Conservation (phyloP, 92 coral and sea anemone genomes). For the Ricordea florida region DNA sequence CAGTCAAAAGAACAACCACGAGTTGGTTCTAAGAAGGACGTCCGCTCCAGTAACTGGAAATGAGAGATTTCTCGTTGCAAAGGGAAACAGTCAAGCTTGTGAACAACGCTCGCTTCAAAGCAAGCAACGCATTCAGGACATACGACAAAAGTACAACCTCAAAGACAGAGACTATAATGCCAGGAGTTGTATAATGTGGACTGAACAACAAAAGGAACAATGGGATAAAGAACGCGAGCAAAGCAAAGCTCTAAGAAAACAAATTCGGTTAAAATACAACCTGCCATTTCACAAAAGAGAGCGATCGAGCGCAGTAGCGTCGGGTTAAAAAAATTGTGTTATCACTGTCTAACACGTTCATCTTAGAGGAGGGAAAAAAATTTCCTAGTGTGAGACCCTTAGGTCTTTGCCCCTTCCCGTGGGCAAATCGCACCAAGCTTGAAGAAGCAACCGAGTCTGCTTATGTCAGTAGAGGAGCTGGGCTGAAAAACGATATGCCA, state of each 20-base stretch:
- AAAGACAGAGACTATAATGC: conserved; percentile 26
- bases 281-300: neutral
- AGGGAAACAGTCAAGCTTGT: conserved; percentile 16
- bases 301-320: neutral
- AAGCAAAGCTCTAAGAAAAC: conserved; percentile 13
- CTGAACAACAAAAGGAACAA: neutral
- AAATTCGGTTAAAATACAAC: conserved; percentile 38
- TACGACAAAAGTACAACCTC: conserved; percentile 10
- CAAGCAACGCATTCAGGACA: conserved; percentile 19
- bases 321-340: neutral
- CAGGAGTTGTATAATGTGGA: conserved; percentile 8
- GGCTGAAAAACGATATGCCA: no score
- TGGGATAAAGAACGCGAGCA: conserved; percentile 13
- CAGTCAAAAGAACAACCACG: neutral
- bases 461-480: no score
- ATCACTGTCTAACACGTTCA: no score
- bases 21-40: neutral
- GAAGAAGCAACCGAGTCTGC: no score
- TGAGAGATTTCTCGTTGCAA: conserved; percentile 1
- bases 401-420: no score
- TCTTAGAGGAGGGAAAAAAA: no score
- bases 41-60: conserved; percentile 20
- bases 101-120: conserved; percentile 15
- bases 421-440: no score
- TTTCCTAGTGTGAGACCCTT: no score